Base-by-base conservation (phyloP, 1,140 invertebrate species). In the Nebria ingens region DNA sequence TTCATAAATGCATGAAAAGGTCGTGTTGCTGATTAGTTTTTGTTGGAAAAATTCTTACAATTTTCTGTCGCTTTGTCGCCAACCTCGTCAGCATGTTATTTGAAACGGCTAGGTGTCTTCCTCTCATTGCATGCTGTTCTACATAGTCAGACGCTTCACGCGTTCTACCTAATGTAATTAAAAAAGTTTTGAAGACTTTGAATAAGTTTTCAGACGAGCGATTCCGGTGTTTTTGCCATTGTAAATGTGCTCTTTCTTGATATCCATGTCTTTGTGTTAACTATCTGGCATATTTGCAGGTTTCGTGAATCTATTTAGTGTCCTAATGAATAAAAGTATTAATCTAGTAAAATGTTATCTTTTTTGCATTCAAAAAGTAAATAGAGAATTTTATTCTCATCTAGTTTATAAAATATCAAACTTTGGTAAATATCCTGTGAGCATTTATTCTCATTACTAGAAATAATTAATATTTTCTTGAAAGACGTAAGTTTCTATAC, bases 381-480 rank as follows among this genome's bases (percentile, higher is more conserved):
- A n/a, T n/a, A n/a, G n/a, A n/a, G n/a, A n/a, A n/a, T n/a, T n/a
- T n/a, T n/a, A n/a, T n/a, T n/a, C n/a, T n/a, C n/a, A n/a, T n/a
- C n/a, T n/a, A n/a, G n/a, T n/a, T n/a, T n/a, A n/a, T n/a, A n/a
- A 34, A 6, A 34, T 34, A 34, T 34, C n/a, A 34, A 6, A 34
- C 6, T 9, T 34, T 9, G n/a, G n/a, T 6, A 34, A 34, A 6
- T 34, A 45, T 45, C 9, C 15, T 3, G 40, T 12, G 9, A 4
- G 15, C 6, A 45, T 45, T 45, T 12, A 45, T 45, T 45, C 40
- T 45, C 9, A 11, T 45, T 45, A 45, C 40, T 17, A 45, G 40
- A 45, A 45, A 45, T 45, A 45, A 45, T 45, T 45, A 45, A 45
- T 45, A 45, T 45, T 11, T 45, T 45, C 40, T 6, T 29, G 17